Evolutionary conservation across 1,140 invertebrate species (phyloP).

Genomic region (Nasonia giraulti): DNA sequence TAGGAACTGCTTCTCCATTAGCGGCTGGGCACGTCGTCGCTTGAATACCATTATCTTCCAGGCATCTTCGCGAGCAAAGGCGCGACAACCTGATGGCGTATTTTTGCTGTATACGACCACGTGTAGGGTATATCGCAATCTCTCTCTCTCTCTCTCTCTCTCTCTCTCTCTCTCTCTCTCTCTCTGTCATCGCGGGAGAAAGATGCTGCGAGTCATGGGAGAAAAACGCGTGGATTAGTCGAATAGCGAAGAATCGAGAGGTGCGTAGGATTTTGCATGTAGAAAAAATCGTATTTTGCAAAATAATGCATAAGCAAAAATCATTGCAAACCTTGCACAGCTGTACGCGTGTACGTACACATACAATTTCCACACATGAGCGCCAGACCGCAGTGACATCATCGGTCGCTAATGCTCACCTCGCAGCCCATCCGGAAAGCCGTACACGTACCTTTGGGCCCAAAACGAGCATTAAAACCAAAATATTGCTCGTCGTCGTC

Average conservation of each 20-base stretch:
- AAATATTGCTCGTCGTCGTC: constrained; percentile 63
- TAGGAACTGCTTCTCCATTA: constrained; percentile 43
- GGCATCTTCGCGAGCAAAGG: constrained; percentile 5
- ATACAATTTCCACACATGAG: neutral
- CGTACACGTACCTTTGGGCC: constrained; percentile 65
- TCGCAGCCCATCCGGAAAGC: constrained; percentile 62
- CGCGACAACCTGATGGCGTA: constrained; percentile 19
- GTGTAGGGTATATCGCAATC: constrained; percentile 58
- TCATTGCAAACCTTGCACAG: no score
- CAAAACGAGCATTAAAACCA: constrained; percentile 63
- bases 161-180: constrained; percentile 63
- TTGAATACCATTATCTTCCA: constrained; percentile 45
- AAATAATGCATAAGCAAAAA: neutral
- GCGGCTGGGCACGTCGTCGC: constrained; percentile 20
- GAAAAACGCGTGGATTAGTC: neutral
- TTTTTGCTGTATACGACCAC: constrained; percentile 32
- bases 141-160: constrained; percentile 63
- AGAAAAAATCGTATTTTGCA: no score
- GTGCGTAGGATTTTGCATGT: no score
- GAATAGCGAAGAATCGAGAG: neutral
- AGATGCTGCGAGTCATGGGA: constrained; percentile 7
- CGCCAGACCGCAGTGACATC: constrained; percentile 65
- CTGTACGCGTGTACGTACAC: no score
- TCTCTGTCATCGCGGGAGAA: constrained; percentile 70
- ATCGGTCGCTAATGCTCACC: constrained; percentile 68